Evolutionary conservation across 2,797 vertebrate species (phyloP).

Genomic region (Tarsius wallacei): DNA sequence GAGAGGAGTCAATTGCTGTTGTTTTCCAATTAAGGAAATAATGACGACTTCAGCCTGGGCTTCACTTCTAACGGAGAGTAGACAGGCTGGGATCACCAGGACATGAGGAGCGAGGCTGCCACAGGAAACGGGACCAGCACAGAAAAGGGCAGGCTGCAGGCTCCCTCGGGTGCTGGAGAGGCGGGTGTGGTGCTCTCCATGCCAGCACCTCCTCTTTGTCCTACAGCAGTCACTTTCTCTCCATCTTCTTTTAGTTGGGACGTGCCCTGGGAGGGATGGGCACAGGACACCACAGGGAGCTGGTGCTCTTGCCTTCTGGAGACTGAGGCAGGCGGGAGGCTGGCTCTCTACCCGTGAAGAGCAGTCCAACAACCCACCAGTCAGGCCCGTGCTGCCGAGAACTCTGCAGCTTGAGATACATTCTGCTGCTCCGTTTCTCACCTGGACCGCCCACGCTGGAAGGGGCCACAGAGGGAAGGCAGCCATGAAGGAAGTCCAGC

Average conservation of each 20-base stretch:
- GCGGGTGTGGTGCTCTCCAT: background rate
- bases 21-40: too few relatives aligned
- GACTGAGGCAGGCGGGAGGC: background rate
- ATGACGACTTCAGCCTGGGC: too few relatives aligned
- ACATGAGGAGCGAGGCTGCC: too few relatives aligned
- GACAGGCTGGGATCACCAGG: too few relatives aligned
- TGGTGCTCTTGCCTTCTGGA: background rate
- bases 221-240: background rate
- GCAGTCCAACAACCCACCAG: background rate
- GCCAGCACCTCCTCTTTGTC: background rate
- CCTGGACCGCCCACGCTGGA: background rate
- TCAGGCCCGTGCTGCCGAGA: background rate
- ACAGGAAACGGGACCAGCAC: too few relatives aligned
- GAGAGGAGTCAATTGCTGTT: too few relatives aligned
- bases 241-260: background rate
- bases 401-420: background rate
- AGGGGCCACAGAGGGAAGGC: background rate
- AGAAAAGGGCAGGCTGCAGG: too few relatives aligned
- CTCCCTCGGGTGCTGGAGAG: background rate
- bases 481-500: background rate
- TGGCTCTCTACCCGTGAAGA: background rate
- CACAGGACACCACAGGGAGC: background rate
- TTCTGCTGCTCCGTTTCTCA: background rate
- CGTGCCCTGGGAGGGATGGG: background rate
- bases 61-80: too few relatives aligned